A percentile compares a stretch with the other conserved stretches of the same genome.
Conservation (phyloP, 2,888 invertebrate species). For the Rambutsinella grinnellia region DNA sequence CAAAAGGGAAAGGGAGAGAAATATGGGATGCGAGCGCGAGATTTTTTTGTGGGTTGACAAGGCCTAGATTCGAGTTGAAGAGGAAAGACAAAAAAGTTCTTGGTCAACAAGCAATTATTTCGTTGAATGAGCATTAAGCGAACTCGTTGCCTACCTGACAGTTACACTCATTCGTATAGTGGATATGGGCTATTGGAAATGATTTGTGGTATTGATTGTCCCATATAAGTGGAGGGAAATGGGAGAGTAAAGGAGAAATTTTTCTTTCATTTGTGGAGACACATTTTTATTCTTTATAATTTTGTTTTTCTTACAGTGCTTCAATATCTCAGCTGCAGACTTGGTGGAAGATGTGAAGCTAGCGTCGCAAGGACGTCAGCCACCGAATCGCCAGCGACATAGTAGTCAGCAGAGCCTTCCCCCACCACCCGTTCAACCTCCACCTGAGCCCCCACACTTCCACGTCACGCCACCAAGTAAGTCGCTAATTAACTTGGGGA, state of each 20-base stretch:
- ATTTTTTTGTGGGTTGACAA: too few species aligned
- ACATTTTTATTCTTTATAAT: too few species aligned
- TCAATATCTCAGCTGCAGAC: conserved; percentile 84
- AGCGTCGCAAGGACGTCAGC: conserved; percentile 76
- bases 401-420: conserved; percentile 70
- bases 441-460: conserved; percentile 72
- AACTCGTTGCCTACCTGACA: conserved; percentile 34
- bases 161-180: conserved; percentile 26
- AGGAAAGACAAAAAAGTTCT: too few species aligned
- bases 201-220: too few species aligned
- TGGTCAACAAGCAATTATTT: conserved; percentile 39
- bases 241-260: too few species aligned
- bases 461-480: conserved; percentile 54
- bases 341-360: conserved; percentile 87
- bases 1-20: too few species aligned
- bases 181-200: too few species aligned
- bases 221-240: too few species aligned
- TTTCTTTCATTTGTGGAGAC: too few species aligned
- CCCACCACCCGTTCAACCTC: conserved; percentile 76
- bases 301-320: conserved; percentile 77
- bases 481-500: neutral
- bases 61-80: too few species aligned
- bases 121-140: conserved; percentile 35
- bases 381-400: conserved; percentile 66
- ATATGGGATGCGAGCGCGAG: too few species aligned